Conservation (phyloP, 2,113 vertebrate species). For the Lonchura striata region DNA sequence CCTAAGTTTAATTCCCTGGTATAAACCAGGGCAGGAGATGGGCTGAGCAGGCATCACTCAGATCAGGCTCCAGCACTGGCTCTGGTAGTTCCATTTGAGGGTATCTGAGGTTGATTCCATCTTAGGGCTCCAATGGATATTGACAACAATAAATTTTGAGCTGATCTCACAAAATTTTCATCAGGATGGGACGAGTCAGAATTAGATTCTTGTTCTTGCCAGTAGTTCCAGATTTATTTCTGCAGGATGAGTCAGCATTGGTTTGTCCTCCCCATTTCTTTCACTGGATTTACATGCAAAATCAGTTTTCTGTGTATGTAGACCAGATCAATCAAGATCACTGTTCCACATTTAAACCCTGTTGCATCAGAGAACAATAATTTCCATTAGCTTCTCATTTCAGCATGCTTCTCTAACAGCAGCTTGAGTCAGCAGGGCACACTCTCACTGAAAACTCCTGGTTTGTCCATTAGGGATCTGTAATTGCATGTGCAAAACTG, state of each 20-base stretch:
- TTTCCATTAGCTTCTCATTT: background rate
- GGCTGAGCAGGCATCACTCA: background rate
- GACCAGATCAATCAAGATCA: background rate
- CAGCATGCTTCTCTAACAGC: background rate
- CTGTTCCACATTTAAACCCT: background rate
- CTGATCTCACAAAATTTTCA: background rate
- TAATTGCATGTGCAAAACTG: background rate
- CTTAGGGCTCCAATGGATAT: background rate
- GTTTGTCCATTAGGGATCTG: background rate
- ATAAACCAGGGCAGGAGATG: conserved; percentile 12
- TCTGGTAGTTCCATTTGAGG: background rate
- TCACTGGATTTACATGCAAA: background rate
- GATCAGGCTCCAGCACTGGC: background rate
- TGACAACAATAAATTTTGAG: background rate
- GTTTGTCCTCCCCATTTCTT: background rate
- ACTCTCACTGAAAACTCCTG: background rate
- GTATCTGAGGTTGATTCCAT: background rate
- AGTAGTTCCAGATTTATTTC: background rate
- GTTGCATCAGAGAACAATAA: background rate
- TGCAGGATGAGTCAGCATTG: background rate
- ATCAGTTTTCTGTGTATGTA: background rate
- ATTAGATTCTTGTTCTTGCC: background rate
- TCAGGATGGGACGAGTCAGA: background rate
- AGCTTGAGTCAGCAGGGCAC: background rate
- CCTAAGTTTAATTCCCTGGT: conserved; percentile 28